Base-by-base conservation (phyloP, 1,140 invertebrate species). In the Nymphalis io region DNA sequence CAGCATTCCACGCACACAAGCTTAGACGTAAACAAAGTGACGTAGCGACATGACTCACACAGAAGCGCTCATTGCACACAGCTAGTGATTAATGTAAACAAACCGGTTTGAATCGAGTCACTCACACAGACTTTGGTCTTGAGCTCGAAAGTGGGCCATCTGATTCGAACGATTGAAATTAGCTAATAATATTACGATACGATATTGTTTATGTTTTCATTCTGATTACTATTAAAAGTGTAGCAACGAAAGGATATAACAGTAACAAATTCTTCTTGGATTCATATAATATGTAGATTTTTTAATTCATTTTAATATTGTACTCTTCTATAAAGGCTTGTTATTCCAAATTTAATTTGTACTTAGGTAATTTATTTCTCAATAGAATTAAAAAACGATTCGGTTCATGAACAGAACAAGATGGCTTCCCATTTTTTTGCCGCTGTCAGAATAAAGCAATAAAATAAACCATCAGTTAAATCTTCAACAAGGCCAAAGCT, bases 81-180 rank as follows among this genome's bases (percentile, higher is more conserved):
- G 87, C 85, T 82, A 74, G 71, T 82, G 76, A 82, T 84, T 83
- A 88, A 87, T 88, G 87, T 90, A 90, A 90, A 89, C 89, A 91
- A 88, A 89, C 87, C 84, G 82, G 86, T 86, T 68, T 75, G 75
- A 77, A 76, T 68, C 77, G 75, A 74, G 72, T 72, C 78, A 78
- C 81, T 71, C 84, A 82, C 86, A 82, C 79, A 73, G 73, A 64
- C 60, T 63, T 75, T 67, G 74, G 63, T 61, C 72, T 70, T 76
- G 65, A 68, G 66, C 67, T 75, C 68, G 78, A 84, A 89, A 89
- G 79, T 89, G 82, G 87, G 87, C 82, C 87, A 89, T 88, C 82
- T 83, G 82, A 76, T 76, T 80, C 73, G 72, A 79, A 74, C 73
- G 72, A 62, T 70, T 68, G 65, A 66, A 71, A 71, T 71, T 71